Percentiles rank a stretch among this genome's conserved stretches.
Conservation (phyloP, 1,140 invertebrate species). For the Macrosteles quadrilineatus region DNA sequence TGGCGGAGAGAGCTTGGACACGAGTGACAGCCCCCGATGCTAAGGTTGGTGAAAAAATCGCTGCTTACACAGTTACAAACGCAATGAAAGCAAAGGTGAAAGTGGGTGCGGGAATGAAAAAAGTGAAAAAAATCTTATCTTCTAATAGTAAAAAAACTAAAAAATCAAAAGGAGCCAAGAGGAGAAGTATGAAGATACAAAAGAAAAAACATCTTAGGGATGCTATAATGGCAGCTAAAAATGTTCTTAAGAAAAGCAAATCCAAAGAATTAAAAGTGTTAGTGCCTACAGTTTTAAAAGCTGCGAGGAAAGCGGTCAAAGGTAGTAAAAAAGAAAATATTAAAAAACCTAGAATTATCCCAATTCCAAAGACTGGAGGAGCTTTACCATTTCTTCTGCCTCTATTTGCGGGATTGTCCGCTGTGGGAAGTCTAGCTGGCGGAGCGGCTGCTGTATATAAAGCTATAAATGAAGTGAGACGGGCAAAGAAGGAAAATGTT, state of each 20-base stretch:
- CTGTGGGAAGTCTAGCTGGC: background rate
- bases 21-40: constrained; percentile 48
- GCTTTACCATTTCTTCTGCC: background rate
- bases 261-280: too few relatives aligned
- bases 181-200: too few relatives aligned
- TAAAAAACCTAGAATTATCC: too few relatives aligned
- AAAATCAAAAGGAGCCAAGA: too few relatives aligned
- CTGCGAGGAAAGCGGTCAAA: too few relatives aligned
- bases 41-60: constrained; percentile 44
- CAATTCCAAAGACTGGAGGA: background rate
- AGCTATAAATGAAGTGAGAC: background rate
- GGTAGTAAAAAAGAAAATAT: background rate
- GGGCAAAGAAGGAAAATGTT: background rate
- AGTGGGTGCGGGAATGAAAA: constrained; percentile 44
- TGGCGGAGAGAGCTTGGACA: constrained; percentile 48
- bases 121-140: constrained; percentile 29
- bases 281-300: too few relatives aligned
- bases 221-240: background rate
- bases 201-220: too few relatives aligned
- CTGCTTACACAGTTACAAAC: constrained; percentile 44
- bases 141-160: too few relatives aligned
- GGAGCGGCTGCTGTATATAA: background rate
- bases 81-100: constrained; percentile 47
- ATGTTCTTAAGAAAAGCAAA: too few relatives aligned
- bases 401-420: background rate